These are phyloP conservation scores for Limnephilus auricula DNA, from an alignment of 2,888 invertebrate genomes.

Conservation along the genomic window DNA sequence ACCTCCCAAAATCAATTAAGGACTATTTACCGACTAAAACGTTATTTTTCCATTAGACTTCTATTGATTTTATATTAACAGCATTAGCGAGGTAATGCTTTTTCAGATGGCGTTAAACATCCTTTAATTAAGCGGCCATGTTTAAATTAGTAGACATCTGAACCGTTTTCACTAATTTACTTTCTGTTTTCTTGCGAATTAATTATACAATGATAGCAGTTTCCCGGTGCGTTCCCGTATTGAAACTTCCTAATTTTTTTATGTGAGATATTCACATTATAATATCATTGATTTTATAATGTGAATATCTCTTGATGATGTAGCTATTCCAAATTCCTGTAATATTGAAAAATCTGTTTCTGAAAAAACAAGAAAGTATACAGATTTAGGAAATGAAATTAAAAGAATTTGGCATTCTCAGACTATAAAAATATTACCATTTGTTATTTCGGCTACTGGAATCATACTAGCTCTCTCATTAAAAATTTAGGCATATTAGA, in stretches of 20 bases:
- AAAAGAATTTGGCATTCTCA: too few species aligned
- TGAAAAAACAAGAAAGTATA: too few species aligned
- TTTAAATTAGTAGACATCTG: neutral
- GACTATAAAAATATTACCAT: too few species aligned
- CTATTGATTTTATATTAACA: slow-evolving; percentile 28
- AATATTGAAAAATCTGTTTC: too few species aligned
- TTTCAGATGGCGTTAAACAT: neutral
- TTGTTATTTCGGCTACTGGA: too few species aligned
- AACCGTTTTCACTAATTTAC: neutral
- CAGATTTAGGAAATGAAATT: too few species aligned
- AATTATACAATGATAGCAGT: neutral
- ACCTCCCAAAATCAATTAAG: slow-evolving; percentile 34
- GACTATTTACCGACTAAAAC: slow-evolving; percentile 22
- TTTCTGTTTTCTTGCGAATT: neutral
- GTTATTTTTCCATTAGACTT: slow-evolving; percentile 31
- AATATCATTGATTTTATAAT: too few species aligned
- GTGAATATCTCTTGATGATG: too few species aligned
- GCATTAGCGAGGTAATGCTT: neutral
- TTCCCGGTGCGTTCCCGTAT: neutral
- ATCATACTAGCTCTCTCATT: too few species aligned
- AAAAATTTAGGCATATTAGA: too few species aligned
- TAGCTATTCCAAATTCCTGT: too few species aligned
- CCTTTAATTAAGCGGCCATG: slow-evolving; percentile 7
- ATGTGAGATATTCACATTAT: too few species aligned
- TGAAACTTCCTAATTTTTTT: neutral